Conservation (phyloP, 2,797 vertebrate genomes). For the Fistularia tabacaria region DNA sequence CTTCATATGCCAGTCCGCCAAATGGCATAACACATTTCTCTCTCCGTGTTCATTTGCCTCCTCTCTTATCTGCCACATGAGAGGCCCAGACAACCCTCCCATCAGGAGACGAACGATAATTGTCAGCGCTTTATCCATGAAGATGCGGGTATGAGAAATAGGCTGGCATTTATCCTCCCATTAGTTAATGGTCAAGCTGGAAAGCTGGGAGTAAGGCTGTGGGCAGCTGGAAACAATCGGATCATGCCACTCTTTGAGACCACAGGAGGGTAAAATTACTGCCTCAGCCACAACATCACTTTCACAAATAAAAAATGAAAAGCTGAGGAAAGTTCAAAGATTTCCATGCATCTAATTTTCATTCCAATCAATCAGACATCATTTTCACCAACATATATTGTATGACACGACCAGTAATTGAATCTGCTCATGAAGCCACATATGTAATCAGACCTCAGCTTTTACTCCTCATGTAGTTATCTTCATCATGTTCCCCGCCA, state of each 20-base stretch:
- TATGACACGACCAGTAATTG: slow-evolving; percentile 12
- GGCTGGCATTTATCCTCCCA: slow-evolving; percentile 64
- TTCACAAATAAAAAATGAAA: slow-evolving; percentile 28
- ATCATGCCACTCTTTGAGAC: slow-evolving; percentile 15
- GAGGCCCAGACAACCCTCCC: slow-evolving; percentile 69
- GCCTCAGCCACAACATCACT: slow-evolving; percentile 29
- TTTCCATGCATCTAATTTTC: slow-evolving; percentile 14
- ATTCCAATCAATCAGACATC: slow-evolving; percentile 17
- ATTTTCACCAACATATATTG: slow-evolving; percentile 17
- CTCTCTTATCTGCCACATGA: slow-evolving; percentile 73
- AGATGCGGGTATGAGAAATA: slow-evolving; percentile 56
- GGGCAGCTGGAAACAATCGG: slow-evolving; percentile 28
- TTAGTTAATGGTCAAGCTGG: slow-evolving; percentile 47
- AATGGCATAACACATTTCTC: slow-evolving; percentile 65
- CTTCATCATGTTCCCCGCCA: slow-evolving; percentile 25
- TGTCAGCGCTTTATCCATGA: slow-evolving; percentile 48
- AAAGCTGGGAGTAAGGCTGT: slow-evolving; percentile 23
- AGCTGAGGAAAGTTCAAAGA: slow-evolving; percentile 22
- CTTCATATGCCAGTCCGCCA: slow-evolving; percentile 57
- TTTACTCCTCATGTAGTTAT: slow-evolving; percentile 36
- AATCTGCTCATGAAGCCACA: slow-evolving; percentile 30
- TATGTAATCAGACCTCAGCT: slow-evolving; percentile 18
- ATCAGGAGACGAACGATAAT: slow-evolving; percentile 64
- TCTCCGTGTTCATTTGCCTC: slow-evolving; percentile 56
- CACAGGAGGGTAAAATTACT: slow-evolving; percentile 16